Base-by-base conservation (phyloP, 2,797 vertebrate species). In the Myotis pilosus region DNA sequence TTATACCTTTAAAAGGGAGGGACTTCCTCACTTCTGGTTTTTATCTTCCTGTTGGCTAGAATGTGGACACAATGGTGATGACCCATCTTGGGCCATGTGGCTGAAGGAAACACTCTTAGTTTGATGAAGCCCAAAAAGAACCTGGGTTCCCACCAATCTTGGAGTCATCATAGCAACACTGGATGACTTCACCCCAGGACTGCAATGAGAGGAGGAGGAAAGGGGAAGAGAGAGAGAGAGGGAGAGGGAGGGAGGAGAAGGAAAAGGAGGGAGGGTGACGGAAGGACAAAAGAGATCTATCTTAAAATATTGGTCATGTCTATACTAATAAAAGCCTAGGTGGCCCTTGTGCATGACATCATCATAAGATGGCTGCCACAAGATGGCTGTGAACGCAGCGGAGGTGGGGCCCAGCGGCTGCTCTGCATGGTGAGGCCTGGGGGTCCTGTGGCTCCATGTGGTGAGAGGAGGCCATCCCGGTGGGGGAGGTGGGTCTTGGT, bases 211-310 rank as follows among this genome's bases (percentile, higher is more conserved):
- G 15, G 28, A 62, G 9, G 16, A 44, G 3, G 13, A 6, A 6
- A 6, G 1, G 25, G 9, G n/a, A n/a, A 36, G 36, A 28, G 2
- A 66, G 19, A 53, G 11, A 33, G 9, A 41, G 13, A 11, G n/a
- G 6, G 49, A 36, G 10, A 22, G 19, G 6, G 6, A 33, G 20
- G 51, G 55, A 3, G 20, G 2, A 44, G 4, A 76, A 1, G 6
- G 19, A 66, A 30, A 55, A 0, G 1, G 17, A 44, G 0, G 5
- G 25, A 36, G 8, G 8, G 33, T 16, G 7, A 30, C 9, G 8
- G 23, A 74, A 16, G 7, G 6, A n/a, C 12, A 44, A 3, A 66
- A 47, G 55, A 30, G 7, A 62, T 72, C 22, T 57, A 10, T 49
- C 15, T 84, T 55, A 84, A 88, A 81, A 13, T 19, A 17, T 15